Evolutionary conservation across 2,888 invertebrate genomes (phyloP), one percentile per base, ranked within the genome.

Genomic region (Sphinx pinastri): DNA sequence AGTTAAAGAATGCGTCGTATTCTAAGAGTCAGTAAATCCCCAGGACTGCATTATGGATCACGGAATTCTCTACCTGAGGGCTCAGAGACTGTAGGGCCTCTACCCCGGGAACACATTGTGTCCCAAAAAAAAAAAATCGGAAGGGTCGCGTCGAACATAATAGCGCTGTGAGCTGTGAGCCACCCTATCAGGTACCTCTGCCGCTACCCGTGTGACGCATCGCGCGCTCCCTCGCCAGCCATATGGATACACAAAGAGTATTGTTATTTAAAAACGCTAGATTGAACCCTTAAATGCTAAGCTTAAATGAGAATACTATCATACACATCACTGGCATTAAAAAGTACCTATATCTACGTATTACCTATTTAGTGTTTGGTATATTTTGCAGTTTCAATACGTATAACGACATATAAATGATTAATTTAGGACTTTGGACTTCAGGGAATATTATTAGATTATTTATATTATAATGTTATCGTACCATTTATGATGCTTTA

Each of bases 111-210:
- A 84, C 87, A 85, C 82, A 88, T 89, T 89, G 90, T 89, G 79
- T 79, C 81, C 83, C 81, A 89, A 93, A 89, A 93, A 93, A 93
- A 93, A n/a, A n/a, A 93, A 92, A 82, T 81, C 87, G 86, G 86
- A 86, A 92, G 92, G 93, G 93, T 91, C 91, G 87, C 79, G 77
- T 77, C 79, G 77, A 80, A 80, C 84, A 92, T 90, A 89, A 90
- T 87, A 81, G 85, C 76, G 79, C 81, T 76, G 78, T 75, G 79
- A 78, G 79, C 87, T 73, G 76, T 72, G 78, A 71, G 77, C 83
- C 84, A 81, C 84, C 84, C 84, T 77, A 78, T 76, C 85, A 84
- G 85, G 85, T 84, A 84, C 73, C 72, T 74, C 74, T 74, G 60
- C 68, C 71, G 76, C 74, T 73, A 69, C 77, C 81, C 83, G 82